Conservation (phyloP, 2,113 vertebrate genomes). For the Poeciliopsis occidentalis region DNA sequence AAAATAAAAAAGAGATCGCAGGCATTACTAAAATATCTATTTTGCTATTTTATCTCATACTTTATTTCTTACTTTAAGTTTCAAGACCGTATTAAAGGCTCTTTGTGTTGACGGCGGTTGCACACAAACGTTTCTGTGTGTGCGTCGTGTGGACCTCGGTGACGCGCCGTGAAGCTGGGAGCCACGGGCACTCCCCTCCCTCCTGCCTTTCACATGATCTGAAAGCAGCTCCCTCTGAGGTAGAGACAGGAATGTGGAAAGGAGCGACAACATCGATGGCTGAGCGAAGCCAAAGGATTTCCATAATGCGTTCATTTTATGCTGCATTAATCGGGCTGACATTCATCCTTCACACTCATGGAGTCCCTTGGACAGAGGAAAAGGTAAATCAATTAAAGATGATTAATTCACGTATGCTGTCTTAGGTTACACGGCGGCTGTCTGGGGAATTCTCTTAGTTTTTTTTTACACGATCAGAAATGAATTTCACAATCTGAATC, state of each 20-base stretch:
- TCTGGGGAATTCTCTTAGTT: neutral
- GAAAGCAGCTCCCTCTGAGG: conserved; percentile 53
- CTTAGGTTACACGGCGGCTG: neutral
- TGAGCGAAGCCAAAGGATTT: conserved; percentile 23
- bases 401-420: neutral
- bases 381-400: conserved; percentile 66
- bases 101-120: neutral
- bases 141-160: neutral
- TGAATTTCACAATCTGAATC: neutral
- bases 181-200: conserved; percentile 67
- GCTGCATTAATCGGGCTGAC: conserved; percentile 44
- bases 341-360: conserved; percentile 44
- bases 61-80: neutral
- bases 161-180: conserved; percentile 36
- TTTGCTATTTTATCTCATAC: too few relatives aligned
- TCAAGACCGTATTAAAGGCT: neutral
- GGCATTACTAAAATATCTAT: too few relatives aligned
- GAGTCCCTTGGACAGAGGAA: conserved; percentile 75
- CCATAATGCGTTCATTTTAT: conserved; percentile 50
- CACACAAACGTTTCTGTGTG: neutral
- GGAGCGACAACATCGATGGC: conserved; percentile 46
- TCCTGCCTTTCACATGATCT: conserved; percentile 81
- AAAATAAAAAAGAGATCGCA: too few relatives aligned
- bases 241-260: conserved; percentile 56
- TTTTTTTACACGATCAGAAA: neutral